Evolutionary conservation across 2,113 vertebrate genomes (phyloP), one percentile per base, ranked within the genome.

Genomic region (Cryptomyrus ogoouensis): DNA sequence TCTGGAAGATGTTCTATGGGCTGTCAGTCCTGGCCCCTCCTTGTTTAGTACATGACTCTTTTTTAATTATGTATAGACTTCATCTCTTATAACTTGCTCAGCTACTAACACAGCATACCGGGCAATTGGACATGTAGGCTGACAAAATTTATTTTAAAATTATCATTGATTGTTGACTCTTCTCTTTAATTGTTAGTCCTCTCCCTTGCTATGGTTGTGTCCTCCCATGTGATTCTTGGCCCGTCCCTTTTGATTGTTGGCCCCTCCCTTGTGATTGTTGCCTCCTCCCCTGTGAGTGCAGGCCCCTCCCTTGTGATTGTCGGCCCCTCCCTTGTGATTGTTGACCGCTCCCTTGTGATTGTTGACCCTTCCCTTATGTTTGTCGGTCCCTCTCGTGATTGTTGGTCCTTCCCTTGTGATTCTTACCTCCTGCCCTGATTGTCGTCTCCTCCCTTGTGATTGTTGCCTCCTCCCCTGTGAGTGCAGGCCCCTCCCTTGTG

Each of bases 231-330:
- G 2, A 50, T 50, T 3, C 0, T 50, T 50, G 1, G 5, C 44
- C 6, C 0, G 0, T 46, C 49, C 49, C 13, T 1, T 52, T 0
- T 52, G 52, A 53, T 19, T 19, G 15, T 5, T 17, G 52, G 3
- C 1, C 17, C 17, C 5, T 53, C 4, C 52, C 50, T 3, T 50
- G 49, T 50, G 0, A 50, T 50, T 3, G 0, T 50, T 15, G 12
- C 0, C 0, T 1, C 3, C 49, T 50, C 12, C 49, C 3, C 8
- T 50, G 49, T 50, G 49, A 50, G 3, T 44, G 44, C 5, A 0
- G 44, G 4, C 44, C 0, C 24, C 15, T 10, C 0, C 24, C 13
- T 1, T 13, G 7, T n/a, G 0, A 8, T 1, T 66, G 24, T 3
- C 2, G 4, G 1, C 24, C 6, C 24, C 7, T 17, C 52, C n/a